phyloP scores from a whole-genome alignment of 92 coral and sea anemone species.

The Pocillopora grandis region DNA sequence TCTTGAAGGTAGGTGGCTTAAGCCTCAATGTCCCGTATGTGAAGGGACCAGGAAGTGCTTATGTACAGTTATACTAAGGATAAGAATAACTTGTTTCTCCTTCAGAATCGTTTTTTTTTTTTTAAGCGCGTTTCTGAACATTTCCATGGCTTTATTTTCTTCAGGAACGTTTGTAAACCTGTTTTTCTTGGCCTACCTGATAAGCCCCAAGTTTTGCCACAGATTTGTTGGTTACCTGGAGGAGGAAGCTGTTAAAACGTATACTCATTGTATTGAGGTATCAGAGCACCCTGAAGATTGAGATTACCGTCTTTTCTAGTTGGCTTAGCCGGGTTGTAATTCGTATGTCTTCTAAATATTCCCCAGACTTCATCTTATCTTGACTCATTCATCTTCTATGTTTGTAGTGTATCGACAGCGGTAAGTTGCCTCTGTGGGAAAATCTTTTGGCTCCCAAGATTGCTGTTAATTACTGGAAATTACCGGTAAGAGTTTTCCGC shows the following conservation, averaged over 20 bases:
- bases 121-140: background rate
- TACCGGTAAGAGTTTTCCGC: constrained; percentile 59
- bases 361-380: background rate
- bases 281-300: background rate
- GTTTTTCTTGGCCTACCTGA: constrained; percentile 88
- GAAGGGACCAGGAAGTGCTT: too few relatives aligned
- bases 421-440: constrained; percentile 79
- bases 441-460: constrained; percentile 78
- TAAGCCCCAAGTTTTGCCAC: constrained; percentile 95
- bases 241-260: constrained; percentile 96
- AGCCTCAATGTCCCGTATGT: too few relatives aligned
- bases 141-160: background rate
- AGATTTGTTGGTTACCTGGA: constrained; percentile 96
- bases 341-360: background rate
- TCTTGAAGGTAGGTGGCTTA: too few relatives aligned
- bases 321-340: background rate
- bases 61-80: too few relatives aligned
- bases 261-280: constrained; percentile 94
- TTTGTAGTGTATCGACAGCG: constrained; percentile 83
- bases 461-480: constrained; percentile 85
- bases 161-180: constrained; percentile 89
- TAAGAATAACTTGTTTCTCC: background rate
- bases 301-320: background rate
- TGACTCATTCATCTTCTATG: background rate
- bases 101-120: background rate